Conservation (phyloP, 2,888 invertebrate genomes). For the Exephanes ischioxanthus region DNA sequence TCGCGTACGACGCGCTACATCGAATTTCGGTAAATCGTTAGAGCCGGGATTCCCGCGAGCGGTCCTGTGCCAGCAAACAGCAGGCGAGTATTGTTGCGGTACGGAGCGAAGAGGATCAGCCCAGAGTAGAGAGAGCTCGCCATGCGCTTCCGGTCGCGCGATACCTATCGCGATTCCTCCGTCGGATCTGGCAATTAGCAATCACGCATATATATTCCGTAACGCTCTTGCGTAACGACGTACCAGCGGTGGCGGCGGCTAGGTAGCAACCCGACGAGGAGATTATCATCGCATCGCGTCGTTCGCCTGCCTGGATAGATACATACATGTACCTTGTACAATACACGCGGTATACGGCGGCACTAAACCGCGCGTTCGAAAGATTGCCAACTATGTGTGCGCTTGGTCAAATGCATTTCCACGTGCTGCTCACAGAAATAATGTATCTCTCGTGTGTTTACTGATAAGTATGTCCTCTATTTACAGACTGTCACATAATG, state of each 20-base stretch:
- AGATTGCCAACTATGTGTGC: conserved; percentile 42
- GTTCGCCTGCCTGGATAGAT: conserved; percentile 62
- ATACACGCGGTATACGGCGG: background rate
- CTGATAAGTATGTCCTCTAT: conserved; percentile 7
- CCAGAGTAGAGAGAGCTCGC: conserved; percentile 61
- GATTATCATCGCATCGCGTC: conserved; percentile 72
- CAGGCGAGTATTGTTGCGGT: background rate
- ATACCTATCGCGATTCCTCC: conserved; percentile 79
- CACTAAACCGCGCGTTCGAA: conserved; percentile 29
- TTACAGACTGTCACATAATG: conserved; percentile 2
- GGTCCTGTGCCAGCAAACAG: conserved; percentile 59
- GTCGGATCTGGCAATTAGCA: conserved; percentile 80
- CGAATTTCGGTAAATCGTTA: conserved; percentile 39
- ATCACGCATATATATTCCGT: conserved; percentile 82
- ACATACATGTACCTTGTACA: background rate
- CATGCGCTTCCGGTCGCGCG: conserved; percentile 76
- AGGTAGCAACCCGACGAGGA: conserved; percentile 63
- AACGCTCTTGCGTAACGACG: conserved; percentile 80
- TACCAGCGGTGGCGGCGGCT: conserved; percentile 54
- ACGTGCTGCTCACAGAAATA: conserved; percentile 26
- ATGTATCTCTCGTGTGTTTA: conserved; percentile 15
- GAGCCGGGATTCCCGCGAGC: conserved; percentile 65
- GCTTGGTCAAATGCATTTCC: conserved; percentile 30
- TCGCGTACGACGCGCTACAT: conserved; percentile 8
- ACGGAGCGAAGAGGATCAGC: conserved; percentile 60